phyloP scores from a whole-genome alignment of 2,888 invertebrate species.

The Oscheius sp. region DNA sequence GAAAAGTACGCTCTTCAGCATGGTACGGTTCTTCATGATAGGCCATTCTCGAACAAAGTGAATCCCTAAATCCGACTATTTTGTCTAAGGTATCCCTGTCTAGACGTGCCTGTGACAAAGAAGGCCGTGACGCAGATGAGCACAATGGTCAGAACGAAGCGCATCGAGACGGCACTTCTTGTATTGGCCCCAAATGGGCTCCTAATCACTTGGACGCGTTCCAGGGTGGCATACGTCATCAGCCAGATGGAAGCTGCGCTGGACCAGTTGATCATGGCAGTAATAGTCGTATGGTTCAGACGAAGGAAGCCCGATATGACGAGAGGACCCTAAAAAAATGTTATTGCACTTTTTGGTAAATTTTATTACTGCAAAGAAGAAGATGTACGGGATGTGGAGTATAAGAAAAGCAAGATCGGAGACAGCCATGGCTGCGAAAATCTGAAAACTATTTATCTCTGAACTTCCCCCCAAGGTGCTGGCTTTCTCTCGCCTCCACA shows the following conservation, averaged over 20 bases:
- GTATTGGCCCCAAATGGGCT: slow-evolving; percentile 44
- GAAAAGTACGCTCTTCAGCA: slow-evolving; percentile 1
- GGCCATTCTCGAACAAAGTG: slow-evolving; percentile 4
- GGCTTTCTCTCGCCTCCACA: neutral
- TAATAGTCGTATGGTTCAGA: slow-evolving; percentile 42
- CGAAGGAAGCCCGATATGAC: slow-evolving; percentile 44
- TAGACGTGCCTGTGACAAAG: slow-evolving; percentile 38
- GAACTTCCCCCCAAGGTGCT: neutral
- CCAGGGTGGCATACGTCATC: slow-evolving; percentile 65
- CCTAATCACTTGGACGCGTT: slow-evolving; percentile 59
- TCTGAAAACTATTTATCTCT: slow-evolving; percentile 40
- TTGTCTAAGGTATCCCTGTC: neutral
- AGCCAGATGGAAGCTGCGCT: slow-evolving; percentile 62
- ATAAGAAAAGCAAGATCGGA: slow-evolving; percentile 60
- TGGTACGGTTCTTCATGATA: neutral
- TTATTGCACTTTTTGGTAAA: neutral
- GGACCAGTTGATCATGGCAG: slow-evolving; percentile 56
- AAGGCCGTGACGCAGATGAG: slow-evolving; percentile 44
- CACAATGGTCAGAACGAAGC: slow-evolving; percentile 49
- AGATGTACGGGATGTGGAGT: slow-evolving; percentile 45
- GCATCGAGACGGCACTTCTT: slow-evolving; percentile 39
- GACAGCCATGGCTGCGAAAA: slow-evolving; percentile 66
- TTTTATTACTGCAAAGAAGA: slow-evolving; percentile 49
- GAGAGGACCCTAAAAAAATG: slow-evolving; percentile 21
- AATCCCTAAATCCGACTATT: neutral